These are phyloP conservation scores for Grapholita molesta DNA, from an alignment of 1,140 invertebrate genomes.

Conservation along the genomic window DNA sequence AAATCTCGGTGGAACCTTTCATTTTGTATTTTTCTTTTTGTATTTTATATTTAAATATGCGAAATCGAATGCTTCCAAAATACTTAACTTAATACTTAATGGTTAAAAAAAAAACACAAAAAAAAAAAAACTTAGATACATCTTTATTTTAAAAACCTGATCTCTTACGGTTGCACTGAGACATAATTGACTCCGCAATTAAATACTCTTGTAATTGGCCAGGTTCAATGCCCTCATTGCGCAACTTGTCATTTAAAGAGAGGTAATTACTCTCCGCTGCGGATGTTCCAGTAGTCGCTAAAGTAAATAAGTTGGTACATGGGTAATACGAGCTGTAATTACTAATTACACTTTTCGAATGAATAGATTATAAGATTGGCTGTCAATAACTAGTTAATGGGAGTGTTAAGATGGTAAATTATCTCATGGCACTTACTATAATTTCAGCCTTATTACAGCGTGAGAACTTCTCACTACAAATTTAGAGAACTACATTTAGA, in stretches of 20 bases:
- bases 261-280: constrained; percentile 31
- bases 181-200: neutral
- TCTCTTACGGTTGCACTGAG: neutral
- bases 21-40: constrained; percentile 16
- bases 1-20: constrained; percentile 28
- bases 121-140: no score
- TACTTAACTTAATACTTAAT: no score
- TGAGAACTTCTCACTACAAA: no score
- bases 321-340: no score
- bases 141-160: no score
- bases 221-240: constrained; percentile 43
- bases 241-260: constrained; percentile 33
- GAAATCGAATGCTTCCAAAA: neutral
- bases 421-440: no score
- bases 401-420: neutral
- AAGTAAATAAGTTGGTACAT: constrained; percentile 35
- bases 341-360: neutral
- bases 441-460: no score
- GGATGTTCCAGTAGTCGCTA: constrained; percentile 33
- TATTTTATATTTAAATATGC: neutral
- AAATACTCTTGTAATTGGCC: constrained; percentile 18
- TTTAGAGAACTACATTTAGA: no score
- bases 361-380: neutral
- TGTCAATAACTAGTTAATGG: neutral
- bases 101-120: no score